Conservation (phyloP, 2,888 invertebrate genomes). For the Nemapogon koenigi region DNA sequence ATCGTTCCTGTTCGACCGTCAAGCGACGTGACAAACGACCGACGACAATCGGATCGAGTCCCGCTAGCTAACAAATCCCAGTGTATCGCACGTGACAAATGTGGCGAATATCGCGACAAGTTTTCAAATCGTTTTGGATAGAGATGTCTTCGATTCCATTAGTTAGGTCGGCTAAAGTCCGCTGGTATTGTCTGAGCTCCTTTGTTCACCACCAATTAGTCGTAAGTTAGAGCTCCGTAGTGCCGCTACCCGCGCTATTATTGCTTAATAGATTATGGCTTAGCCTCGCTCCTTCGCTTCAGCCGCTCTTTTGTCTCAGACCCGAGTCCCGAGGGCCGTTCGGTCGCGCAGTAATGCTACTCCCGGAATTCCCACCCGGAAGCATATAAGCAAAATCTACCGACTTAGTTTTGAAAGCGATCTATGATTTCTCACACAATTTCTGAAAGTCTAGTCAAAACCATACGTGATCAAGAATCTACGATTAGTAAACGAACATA, state of each 20-base stretch:
- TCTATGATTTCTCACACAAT: no score
- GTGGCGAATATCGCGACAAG: slow-evolving; percentile 15
- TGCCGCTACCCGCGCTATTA: slow-evolving; percentile 25
- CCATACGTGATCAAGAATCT: no score
- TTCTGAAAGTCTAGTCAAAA: no score
- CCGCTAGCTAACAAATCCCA: slow-evolving; percentile 5
- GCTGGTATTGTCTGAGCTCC: slow-evolving; percentile 29
- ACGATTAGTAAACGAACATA: no score
- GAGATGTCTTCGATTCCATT: slow-evolving; percentile 36
- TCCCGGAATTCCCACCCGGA: slow-evolving; percentile 13
- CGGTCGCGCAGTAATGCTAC: slow-evolving; percentile 11
- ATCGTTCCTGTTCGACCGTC: slow-evolving; percentile 3
- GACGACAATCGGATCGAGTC: slow-evolving; percentile 5
- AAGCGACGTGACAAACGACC: slow-evolving; percentile 8
- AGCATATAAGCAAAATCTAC: no score
- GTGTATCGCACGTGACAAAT: slow-evolving; percentile 6
- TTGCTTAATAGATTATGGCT: slow-evolving; percentile 46
- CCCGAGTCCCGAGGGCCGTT: slow-evolving; percentile 13
- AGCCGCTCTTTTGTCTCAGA: slow-evolving; percentile 30
- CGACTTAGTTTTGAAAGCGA: no score
- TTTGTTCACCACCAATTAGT: slow-evolving; percentile 40
- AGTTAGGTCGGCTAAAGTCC: slow-evolving; percentile 23
- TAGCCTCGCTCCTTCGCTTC: slow-evolving; percentile 23
- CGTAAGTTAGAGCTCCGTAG: slow-evolving; percentile 19
- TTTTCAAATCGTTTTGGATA: slow-evolving; percentile 18